A percentile compares a stretch with the other conserved stretches of the same genome.
These are phyloP conservation scores for Psilopsiagon aurifrons DNA, from an alignment of 2,113 vertebrate species.

Conservation along the genomic window DNA sequence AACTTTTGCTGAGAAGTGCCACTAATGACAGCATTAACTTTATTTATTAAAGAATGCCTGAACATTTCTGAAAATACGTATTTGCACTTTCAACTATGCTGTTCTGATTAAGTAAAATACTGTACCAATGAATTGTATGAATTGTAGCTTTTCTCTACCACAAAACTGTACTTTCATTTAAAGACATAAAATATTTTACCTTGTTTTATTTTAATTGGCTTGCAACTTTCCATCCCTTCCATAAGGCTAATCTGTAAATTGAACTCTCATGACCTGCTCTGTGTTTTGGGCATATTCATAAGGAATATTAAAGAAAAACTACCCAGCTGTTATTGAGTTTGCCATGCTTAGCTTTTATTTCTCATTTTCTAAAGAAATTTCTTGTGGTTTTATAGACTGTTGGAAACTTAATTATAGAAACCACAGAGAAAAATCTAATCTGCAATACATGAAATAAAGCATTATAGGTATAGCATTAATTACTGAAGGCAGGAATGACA, in stretches of 20 bases:
- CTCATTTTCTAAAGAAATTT: conserved; percentile 1
- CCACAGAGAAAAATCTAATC: neutral
- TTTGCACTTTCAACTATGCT: neutral
- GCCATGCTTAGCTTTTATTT: neutral
- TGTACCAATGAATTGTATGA: neutral
- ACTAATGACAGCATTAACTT: conserved; percentile 71
- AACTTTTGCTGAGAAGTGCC: conserved; percentile 72
- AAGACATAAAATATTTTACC: neutral
- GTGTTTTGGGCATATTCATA: neutral
- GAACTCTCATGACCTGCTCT: neutral
- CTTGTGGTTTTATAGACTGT: neutral
- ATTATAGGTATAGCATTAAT: neutral
- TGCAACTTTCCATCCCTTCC: neutral
- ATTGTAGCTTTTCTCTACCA: neutral
- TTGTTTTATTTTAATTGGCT: conserved; percentile 12
- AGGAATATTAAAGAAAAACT: neutral
- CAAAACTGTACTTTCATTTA: neutral
- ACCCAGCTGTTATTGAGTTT: neutral
- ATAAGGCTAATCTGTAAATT: neutral
- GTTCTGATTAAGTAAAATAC: conserved; percentile 34
- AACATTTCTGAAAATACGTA: conserved; percentile 55
- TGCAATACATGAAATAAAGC: neutral
- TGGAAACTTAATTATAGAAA: neutral
- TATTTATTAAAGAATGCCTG: conserved; percentile 69
- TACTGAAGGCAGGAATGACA: neutral